Percentiles rank a stretch among this genome's conserved stretches.
Evolutionary conservation across 2,113 vertebrate genomes (phyloP).

Genomic region (Pandion haliaetus): DNA sequence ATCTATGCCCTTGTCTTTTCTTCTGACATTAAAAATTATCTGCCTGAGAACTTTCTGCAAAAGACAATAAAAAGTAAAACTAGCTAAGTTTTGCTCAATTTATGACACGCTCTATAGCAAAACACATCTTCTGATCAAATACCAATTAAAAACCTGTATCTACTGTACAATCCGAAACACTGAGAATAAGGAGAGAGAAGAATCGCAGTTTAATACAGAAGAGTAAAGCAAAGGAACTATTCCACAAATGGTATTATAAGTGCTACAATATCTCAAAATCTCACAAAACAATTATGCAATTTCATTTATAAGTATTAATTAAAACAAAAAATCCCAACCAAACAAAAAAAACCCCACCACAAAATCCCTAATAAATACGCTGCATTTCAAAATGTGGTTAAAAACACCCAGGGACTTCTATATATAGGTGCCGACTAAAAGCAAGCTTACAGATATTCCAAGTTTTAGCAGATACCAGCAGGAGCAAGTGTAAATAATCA

Average conservation of each 20-base stretch:
- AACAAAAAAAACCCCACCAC: too few relatives aligned
- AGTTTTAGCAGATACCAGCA: background rate
- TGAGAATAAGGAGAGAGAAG: background rate
- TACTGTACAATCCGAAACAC: background rate
- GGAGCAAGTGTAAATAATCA: background rate
- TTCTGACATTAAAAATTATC: background rate
- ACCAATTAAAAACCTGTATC: background rate
- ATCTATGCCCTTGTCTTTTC: background rate
- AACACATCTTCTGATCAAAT: background rate
- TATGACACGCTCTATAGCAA: background rate
- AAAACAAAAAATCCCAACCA: background rate
- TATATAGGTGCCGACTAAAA: background rate
- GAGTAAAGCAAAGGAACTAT: background rate
- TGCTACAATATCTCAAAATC: background rate
- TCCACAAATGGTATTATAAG: rapidly evolving
- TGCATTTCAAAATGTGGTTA: background rate
- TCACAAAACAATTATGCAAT: background rate
- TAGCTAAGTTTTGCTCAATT: background rate
- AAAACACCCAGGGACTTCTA: background rate
- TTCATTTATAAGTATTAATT: background rate
- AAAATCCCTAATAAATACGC: background rate
- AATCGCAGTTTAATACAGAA: background rate
- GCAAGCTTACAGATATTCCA: background rate
- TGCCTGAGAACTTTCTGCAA: background rate
- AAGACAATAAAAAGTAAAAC: background rate